phyloP scores from a whole-genome alignment of 53 echinoderm and acorn worm genomes.

The Astropecten irregularis region DNA sequence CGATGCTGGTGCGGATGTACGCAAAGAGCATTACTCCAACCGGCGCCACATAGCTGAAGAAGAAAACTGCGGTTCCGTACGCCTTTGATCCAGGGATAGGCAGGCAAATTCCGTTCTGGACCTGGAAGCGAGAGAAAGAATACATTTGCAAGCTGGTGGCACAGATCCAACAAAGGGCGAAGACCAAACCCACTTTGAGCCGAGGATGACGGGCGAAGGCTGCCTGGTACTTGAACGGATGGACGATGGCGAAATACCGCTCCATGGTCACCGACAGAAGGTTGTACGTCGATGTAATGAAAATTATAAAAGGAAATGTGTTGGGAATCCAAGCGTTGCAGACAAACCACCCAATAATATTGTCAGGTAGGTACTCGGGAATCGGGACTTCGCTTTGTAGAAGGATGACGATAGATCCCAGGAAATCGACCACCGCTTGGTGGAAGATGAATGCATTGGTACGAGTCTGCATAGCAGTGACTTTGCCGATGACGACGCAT shows the following conservation, averaged over 20 bases:
- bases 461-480: slow-evolving; percentile 68
- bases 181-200: too few relatives aligned
- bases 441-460: slow-evolving; percentile 84
- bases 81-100: slow-evolving; percentile 8
- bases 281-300: slow-evolving; percentile 83
- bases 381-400: slow-evolving; percentile 34
- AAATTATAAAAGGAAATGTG: slow-evolving; percentile 69
- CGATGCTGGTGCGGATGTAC: slow-evolving; percentile 60
- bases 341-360: slow-evolving; percentile 53
- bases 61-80: slow-evolving; percentile 57
- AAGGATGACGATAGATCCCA: slow-evolving; percentile 72
- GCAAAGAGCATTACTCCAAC: slow-evolving; percentile 75
- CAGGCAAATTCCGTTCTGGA: slow-evolving; percentile 29
- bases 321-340: slow-evolving; percentile 81
- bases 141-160: slow-evolving; percentile 52
- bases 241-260: too few relatives aligned
- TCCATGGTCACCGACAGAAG: slow-evolving; percentile 46
- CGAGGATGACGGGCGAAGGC: too few relatives aligned
- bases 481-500: too few relatives aligned
- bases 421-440: slow-evolving; percentile 79
- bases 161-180: slow-evolving; percentile 77
- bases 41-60: slow-evolving; percentile 75
- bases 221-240: too few relatives aligned
- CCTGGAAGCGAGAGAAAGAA: slow-evolving; percentile 13
- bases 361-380: slow-evolving; percentile 9